A percentile compares a stretch with the other conserved stretches of the same genome.
Conservation (phyloP, 2,797 vertebrate genomes). For the Amblyopsis hoosieri region DNA sequence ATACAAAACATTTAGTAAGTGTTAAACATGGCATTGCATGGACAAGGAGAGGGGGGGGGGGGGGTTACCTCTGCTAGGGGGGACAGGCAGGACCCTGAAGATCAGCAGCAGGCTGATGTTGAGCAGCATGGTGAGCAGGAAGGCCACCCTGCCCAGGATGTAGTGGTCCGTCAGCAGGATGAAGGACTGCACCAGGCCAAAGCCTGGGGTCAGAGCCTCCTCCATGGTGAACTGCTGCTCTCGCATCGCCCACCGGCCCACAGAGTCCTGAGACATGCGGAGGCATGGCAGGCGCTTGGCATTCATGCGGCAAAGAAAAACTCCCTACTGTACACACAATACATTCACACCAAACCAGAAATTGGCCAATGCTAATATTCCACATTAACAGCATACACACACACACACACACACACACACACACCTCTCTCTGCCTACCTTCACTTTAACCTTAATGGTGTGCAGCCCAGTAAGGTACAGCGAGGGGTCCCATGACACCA, state of each 20-base stretch:
- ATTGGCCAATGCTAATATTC: no score
- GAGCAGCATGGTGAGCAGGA: constrained; percentile 78
- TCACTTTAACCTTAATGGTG: constrained; percentile 85
- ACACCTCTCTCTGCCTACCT: constrained; percentile 74
- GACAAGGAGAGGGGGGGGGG: neutral
- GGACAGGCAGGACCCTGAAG: constrained; percentile 81
- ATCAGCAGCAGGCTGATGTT: constrained; percentile 82
- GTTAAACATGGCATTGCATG: no score
- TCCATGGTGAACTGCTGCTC: constrained; percentile 88
- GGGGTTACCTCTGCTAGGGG: constrained; percentile 75
- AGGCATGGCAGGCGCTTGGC: no score
- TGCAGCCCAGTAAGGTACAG: constrained; percentile 86
- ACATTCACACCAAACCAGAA: no score
- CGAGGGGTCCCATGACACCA: constrained; percentile 87
- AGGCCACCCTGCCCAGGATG: constrained; percentile 82
- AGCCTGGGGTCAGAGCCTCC: constrained; percentile 81
- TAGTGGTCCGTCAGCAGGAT: constrained; percentile 92
- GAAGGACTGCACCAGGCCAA: constrained; percentile 86
- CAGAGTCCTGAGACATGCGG: constrained; percentile 80
- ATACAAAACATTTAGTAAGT: no score
- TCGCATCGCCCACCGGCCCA: constrained; percentile 75
- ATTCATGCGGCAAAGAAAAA: no score
- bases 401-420: neutral
- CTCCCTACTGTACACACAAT: no score
- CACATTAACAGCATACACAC: no score